Base-by-base conservation (phyloP, 2,797 vertebrate genomes). In the Sus cebifrons region DNA sequence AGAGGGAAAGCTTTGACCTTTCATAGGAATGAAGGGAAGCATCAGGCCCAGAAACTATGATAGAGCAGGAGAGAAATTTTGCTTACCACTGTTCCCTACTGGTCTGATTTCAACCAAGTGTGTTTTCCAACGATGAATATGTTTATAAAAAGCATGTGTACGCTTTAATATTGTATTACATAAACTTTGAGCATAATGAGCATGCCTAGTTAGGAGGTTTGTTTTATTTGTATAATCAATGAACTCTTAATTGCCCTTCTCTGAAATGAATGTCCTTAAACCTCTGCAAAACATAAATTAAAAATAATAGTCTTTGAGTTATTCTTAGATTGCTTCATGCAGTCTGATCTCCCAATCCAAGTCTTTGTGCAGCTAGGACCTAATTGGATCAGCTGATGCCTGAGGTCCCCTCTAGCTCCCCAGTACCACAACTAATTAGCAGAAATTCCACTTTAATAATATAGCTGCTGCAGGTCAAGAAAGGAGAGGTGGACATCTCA, bases 381-480 rank as follows among this genome's bases (percentile, higher is more conserved):
- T 97, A 96, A 97, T 82, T 96, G 91, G 74, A 86, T 87, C 77
- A 91, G 83, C 70, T 68, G 70, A 93, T 40, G 79, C 75, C 74
- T 2, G 27, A 62, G 29, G 65, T 95, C 84, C 40, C 68, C 17
- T 93, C 52, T 27, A 91, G 70, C 74, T 96, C 54, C 67, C 71
- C 9, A 74, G 60, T 4, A 92, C 60, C 74, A 88, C 49, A 82
- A 29, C 74, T 95, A 97, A 97, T 98, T 96, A 97, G 93, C 91
- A 97, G 86, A 93, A 87, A 91, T 85, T 86, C 86, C 60, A 32
- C 75, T 91, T 96, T 86, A 95, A 84, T 96, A 84, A 84, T 73
- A 94, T 32, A 89, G 65, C 78, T 75, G 60, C 94, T 94, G 25
- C 49, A 84, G 88, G 74, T 96, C 86, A 96, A 75, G 83, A 96